These are phyloP conservation scores for Brachypalpus laphriformis DNA, from an alignment of 2,888 invertebrate genomes.

Conservation along the genomic window DNA sequence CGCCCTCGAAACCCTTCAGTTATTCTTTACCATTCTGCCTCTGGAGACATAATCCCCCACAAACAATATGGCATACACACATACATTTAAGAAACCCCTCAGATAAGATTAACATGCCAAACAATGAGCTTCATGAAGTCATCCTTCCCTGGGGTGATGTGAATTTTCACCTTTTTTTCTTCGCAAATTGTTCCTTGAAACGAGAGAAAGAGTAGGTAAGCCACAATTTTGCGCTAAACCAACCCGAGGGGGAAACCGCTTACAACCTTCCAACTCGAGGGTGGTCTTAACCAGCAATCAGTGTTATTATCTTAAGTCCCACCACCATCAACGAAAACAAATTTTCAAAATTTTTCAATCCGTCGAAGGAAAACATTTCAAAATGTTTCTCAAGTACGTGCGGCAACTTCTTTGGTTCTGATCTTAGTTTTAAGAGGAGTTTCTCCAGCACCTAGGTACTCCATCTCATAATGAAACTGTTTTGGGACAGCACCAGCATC, in stretches of 20 bases:
- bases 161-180: constrained; percentile 24
- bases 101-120: constrained; percentile 63
- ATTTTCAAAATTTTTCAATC: constrained; percentile 25
- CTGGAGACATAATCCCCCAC: constrained; percentile 42
- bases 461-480: constrained; percentile 65
- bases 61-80: constrained; percentile 27
- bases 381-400: constrained; percentile 50
- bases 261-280: constrained; percentile 36
- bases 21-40: neutral
- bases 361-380: constrained; percentile 28
- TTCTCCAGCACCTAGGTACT: constrained; percentile 24
- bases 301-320: constrained; percentile 58
- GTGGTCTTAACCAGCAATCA: constrained; percentile 67
- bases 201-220: neutral
- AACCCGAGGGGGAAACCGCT: constrained; percentile 28
- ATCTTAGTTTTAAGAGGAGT: constrained; percentile 39
- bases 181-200: constrained; percentile 16
- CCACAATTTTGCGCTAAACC: constrained; percentile 42
- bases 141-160: constrained; percentile 44
- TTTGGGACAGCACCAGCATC: constrained; percentile 42
- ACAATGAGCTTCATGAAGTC: constrained; percentile 37
- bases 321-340: constrained; percentile 50
- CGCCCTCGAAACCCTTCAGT: constrained; percentile 24
- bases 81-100: constrained; percentile 27
- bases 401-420: constrained; percentile 55